These are phyloP conservation scores for Tachysurus fulvidraco DNA, from an alignment of 2,113 vertebrate species.

Conservation along the genomic window DNA sequence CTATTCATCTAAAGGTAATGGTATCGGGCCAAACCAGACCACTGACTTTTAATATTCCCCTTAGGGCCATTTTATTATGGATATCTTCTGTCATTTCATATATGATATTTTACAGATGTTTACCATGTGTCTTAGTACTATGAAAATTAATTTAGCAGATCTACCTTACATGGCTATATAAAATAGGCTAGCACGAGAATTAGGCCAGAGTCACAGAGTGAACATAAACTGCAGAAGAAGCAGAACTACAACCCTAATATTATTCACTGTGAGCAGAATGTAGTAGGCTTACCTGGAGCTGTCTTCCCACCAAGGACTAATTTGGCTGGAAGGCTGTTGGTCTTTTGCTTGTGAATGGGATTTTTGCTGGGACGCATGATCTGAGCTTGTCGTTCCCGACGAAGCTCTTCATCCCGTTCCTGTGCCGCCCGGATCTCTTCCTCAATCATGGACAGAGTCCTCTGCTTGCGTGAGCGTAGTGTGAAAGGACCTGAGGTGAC, in stretches of 20 bases:
- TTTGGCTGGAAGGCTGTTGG: slow-evolving; percentile 77
- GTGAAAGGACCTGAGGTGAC: slow-evolving; percentile 88
- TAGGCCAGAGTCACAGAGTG: not conserved
- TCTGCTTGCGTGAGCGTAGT: slow-evolving; percentile 91
- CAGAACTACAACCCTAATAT: not conserved
- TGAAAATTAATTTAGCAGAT: not conserved
- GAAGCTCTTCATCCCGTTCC: slow-evolving; percentile 94
- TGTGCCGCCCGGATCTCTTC: slow-evolving; percentile 97
- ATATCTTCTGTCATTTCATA: not conserved
- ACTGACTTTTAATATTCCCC: not conserved
- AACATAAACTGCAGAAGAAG: not conserved
- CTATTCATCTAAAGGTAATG: slow-evolving; percentile 12
- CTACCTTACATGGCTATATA: not conserved
- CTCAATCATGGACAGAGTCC: slow-evolving; percentile 97
- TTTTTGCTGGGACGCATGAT: slow-evolving; percentile 63
- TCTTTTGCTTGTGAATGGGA: slow-evolving; percentile 76
- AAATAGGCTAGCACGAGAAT: not conserved
- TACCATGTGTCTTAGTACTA: not conserved
- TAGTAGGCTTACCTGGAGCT: slow-evolving; percentile 79
- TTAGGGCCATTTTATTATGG: not conserved
- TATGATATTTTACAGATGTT: slow-evolving; percentile 8
- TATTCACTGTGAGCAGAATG: not conserved
- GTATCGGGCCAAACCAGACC: not conserved
- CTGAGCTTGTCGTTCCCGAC: slow-evolving; percentile 82
- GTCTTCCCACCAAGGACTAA: slow-evolving; percentile 79